Evolutionary conservation across 2,113 vertebrate species (phyloP), one percentile per base, ranked within the genome.

Genomic region (Equus quagga): DNA sequence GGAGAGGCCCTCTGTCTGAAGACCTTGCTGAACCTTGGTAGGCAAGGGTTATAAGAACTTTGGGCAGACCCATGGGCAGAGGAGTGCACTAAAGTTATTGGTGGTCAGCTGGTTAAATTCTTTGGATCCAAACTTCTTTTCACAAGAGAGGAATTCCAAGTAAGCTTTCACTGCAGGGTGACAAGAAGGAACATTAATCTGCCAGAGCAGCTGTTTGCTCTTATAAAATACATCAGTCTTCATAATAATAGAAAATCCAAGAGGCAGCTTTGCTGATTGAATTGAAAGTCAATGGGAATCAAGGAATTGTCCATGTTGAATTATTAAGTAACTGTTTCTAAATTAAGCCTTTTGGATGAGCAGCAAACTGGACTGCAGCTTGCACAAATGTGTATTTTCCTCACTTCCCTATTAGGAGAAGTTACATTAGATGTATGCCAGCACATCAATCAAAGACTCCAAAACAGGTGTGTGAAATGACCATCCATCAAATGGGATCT

Each of bases 301-400:
- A 89, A 98, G 94, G 96, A 97, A 97, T 91, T 92, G 95, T 96
- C 94, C 95, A 97, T 94, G 84, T 58, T 98, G 94, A 98, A 97
- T 98, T 98, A 98, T 97, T 98, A 97, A 97, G 93, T 79, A 95
- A 97, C 86, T 95, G 65, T 97, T 98, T 98, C 80, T 95, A 97
- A 96, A 94, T 98, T 92, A 85, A 87, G 1, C 58, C 85, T n/a
- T 95, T 96, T 90, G 86, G 56, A 78, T 94, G 91, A 98, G 76
- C 65, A 85, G 51, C 31, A 97, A 92, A 87, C 67, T 36, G 70
- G 79, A 93, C 21, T 19, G 72, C n/a, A 87, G 60, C 70, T 96
- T 96, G 87, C 78, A 89, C 89, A 96, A 95, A 96, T 94, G 88
- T 96, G 49, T 95, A 95, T 98, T 97, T 98, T 97, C 93, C 73